Evolutionary conservation across 1,140 invertebrate species (phyloP).

Genomic region (Triops cancriformis): DNA sequence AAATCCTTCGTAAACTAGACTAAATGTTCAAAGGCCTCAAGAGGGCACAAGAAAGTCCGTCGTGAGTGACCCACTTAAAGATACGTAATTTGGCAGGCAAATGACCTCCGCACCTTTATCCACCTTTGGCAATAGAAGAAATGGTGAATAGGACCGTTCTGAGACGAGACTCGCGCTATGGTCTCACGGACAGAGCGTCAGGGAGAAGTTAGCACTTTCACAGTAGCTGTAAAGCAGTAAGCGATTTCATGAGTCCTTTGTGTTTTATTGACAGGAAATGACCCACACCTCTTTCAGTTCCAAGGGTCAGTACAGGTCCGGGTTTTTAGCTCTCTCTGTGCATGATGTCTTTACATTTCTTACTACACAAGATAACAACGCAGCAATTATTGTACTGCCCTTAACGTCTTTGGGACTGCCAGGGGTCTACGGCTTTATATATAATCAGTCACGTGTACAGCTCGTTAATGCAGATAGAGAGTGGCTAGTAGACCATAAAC

Average conservation of each 20-base stretch:
- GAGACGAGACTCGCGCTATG: neutral
- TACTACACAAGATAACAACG: neutral
- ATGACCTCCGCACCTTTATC: neutral
- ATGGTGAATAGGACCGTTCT: neutral
- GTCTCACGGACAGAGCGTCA: neutral
- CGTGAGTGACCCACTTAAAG: conserved; percentile 8
- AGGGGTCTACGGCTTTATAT: too few relatives aligned
- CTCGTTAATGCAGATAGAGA: neutral
- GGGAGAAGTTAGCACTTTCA: neutral
- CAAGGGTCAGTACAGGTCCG: neutral
- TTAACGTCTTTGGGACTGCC: too few relatives aligned
- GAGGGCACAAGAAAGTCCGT: neutral
- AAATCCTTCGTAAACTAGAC: neutral
- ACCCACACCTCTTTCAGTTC: neutral
- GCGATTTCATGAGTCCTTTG: neutral
- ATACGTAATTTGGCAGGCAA: neutral
- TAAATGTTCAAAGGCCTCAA: neutral
- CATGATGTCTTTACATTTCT: neutral
- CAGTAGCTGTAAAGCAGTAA: neutral
- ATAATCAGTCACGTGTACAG: too few relatives aligned
- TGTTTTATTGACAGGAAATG: conserved; percentile 11
- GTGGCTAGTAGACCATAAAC: neutral
- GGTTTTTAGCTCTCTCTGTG: neutral
- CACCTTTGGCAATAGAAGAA: neutral
- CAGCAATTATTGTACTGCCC: too few relatives aligned